phyloP scores from a whole-genome alignment of 2,888 invertebrate genomes.

The Protula sp. region DNA sequence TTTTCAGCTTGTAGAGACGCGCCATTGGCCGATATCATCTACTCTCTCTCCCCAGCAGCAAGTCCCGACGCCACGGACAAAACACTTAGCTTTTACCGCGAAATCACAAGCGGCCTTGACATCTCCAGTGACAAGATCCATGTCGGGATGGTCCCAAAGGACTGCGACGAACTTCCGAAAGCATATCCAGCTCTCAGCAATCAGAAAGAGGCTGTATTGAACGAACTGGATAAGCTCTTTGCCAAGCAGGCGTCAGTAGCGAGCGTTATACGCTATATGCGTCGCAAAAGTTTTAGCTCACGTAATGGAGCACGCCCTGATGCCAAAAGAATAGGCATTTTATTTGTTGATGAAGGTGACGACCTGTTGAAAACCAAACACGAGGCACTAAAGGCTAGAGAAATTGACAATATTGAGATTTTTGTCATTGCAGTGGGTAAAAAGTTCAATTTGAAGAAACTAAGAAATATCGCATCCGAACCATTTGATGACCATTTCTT shows the following conservation, averaged over 20 bases:
- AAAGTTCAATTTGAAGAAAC: neutral
- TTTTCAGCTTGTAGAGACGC: slow-evolving; percentile 13
- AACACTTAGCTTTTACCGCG: slow-evolving; percentile 16
- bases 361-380: slow-evolving; percentile 1
- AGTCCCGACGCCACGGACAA: slow-evolving; percentile 10
- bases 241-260: slow-evolving; percentile 2
- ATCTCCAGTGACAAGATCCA: slow-evolving; percentile 9
- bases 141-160: slow-evolving; percentile 19
- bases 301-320: slow-evolving; percentile 10
- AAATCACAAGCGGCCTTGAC: slow-evolving; percentile 10
- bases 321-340: slow-evolving; percentile 13
- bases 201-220: slow-evolving; percentile 7
- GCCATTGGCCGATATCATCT: slow-evolving; percentile 13
- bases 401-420: slow-evolving; percentile 6
- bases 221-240: slow-evolving; percentile 4
- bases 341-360: slow-evolving; percentile 13
- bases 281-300: slow-evolving; percentile 3
- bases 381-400: slow-evolving; percentile 9
- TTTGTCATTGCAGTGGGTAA: slow-evolving; percentile 16
- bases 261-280: slow-evolving; percentile 7
- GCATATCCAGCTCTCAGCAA: slow-evolving; percentile 4
- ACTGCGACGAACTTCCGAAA: slow-evolving; percentile 11
- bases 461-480: neutral
- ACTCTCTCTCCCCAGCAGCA: slow-evolving; percentile 12
- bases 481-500: neutral